These are phyloP conservation scores for Trinorchestia longiramus DNA, from an alignment of 1,140 invertebrate genomes.

Conservation along the genomic window DNA sequence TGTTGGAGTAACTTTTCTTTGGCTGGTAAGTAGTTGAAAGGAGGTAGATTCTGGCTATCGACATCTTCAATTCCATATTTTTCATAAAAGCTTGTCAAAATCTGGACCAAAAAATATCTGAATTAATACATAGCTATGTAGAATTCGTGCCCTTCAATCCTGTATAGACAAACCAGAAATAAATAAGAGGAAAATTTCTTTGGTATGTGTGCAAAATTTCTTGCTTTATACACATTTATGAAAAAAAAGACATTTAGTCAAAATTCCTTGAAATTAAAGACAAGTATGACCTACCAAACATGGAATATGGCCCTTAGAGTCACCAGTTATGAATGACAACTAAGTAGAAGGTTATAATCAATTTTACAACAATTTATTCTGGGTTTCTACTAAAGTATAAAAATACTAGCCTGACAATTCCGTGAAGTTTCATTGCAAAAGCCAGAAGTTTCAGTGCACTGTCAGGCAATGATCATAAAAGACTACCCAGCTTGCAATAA, in stretches of 20 bases:
- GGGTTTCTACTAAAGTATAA: too few species aligned
- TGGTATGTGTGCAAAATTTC: too few species aligned
- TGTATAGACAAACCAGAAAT: background rate
- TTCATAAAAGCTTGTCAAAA: conserved; percentile 63
- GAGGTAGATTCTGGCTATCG: conserved; percentile 61
- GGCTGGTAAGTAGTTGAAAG: conserved; percentile 73
- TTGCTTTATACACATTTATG: background rate
- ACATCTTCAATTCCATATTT: conserved; percentile 63
- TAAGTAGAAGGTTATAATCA: too few species aligned
- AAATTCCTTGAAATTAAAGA: background rate
- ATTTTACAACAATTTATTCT: too few species aligned
- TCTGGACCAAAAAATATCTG: conserved; percentile 43
- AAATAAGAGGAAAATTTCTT: background rate
- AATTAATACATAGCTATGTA: background rate
- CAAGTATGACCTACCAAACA: background rate
- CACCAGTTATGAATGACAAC: background rate
- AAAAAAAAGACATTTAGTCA: background rate
- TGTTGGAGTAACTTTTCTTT: conserved; percentile 86
- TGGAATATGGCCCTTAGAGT: background rate
- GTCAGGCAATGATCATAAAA: too few species aligned
- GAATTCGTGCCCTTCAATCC: background rate
- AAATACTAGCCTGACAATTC: too few species aligned
- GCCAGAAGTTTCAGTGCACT: too few species aligned
- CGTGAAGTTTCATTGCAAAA: too few species aligned
- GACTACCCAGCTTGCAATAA: too few species aligned